Conservation (phyloP, 2,888 invertebrate genomes). For the Eilema sororculum region DNA sequence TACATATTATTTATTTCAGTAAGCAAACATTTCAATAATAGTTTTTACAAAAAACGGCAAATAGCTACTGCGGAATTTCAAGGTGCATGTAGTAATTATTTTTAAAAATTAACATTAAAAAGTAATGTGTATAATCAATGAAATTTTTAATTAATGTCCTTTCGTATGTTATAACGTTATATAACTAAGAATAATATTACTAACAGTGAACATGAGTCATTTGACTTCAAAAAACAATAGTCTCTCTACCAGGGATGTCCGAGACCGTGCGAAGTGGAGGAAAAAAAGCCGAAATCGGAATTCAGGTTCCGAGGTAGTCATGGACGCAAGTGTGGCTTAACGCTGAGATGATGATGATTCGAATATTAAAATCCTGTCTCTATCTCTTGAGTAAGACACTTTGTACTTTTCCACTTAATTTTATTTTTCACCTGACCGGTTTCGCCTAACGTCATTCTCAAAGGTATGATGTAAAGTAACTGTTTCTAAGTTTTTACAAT, state of each 20-base stretch:
- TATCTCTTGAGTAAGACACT: too few relatives aligned
- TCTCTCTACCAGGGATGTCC: not conserved
- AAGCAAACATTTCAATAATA: not conserved
- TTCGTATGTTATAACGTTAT: slow-evolving; percentile 4
- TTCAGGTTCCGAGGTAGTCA: not conserved
- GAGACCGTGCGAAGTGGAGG: not conserved
- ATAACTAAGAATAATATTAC: not conserved
- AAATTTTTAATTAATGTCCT: not conserved
- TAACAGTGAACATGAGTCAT: not conserved
- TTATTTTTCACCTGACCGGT: too few relatives aligned
- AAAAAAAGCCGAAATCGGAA: not conserved
- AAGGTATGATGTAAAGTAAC: too few relatives aligned
- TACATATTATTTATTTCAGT: not conserved
- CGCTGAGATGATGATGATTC: too few relatives aligned
- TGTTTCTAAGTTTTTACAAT: too few relatives aligned
- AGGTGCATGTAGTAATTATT: not conserved
- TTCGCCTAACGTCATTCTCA: too few relatives aligned
- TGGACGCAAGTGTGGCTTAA: too few relatives aligned
- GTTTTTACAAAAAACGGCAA: not conserved
- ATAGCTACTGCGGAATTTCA: not conserved
- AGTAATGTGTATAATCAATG: not conserved
- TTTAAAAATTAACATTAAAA: not conserved
- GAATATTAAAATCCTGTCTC: too few relatives aligned
- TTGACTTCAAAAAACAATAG: not conserved
- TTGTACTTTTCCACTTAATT: too few relatives aligned